A percentile compares a stretch with the other conserved stretches of the same genome.
These are phyloP conservation scores for Carollia perspicillata DNA, from an alignment of 2,113 vertebrate genomes.

Conservation along the genomic window DNA sequence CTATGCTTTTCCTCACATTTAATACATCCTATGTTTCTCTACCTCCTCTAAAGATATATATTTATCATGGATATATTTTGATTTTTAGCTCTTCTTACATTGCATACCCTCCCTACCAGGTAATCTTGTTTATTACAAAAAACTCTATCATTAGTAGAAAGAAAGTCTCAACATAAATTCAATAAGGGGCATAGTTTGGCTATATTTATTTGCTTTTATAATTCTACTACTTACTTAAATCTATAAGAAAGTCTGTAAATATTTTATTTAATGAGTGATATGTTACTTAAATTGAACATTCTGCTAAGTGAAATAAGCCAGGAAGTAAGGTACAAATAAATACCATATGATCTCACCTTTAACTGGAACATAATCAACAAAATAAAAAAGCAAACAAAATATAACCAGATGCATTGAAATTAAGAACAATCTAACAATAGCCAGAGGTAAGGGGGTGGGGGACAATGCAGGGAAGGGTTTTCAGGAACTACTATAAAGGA, in stretches of 20 bases:
- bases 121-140: background rate
- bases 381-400: too few species aligned
- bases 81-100: background rate
- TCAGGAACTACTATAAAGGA: too few species aligned
- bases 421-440: too few species aligned
- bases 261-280: background rate
- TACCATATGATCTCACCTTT: too few species aligned
- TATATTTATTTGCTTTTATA: background rate
- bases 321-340: too few species aligned
- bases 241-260: background rate
- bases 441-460: too few species aligned
- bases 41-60: background rate
- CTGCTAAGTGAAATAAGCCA: too few species aligned
- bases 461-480: too few species aligned
- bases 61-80: background rate
- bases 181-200: background rate
- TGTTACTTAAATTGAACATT: background rate
- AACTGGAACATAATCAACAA: too few species aligned
- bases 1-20: background rate
- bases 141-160: background rate
- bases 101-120: background rate
- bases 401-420: too few species aligned
- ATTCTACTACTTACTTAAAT: background rate
- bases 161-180: background rate
- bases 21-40: background rate